Base-by-base conservation (phyloP, 2,113 vertebrate genomes). In the Clarias batrachus region DNA sequence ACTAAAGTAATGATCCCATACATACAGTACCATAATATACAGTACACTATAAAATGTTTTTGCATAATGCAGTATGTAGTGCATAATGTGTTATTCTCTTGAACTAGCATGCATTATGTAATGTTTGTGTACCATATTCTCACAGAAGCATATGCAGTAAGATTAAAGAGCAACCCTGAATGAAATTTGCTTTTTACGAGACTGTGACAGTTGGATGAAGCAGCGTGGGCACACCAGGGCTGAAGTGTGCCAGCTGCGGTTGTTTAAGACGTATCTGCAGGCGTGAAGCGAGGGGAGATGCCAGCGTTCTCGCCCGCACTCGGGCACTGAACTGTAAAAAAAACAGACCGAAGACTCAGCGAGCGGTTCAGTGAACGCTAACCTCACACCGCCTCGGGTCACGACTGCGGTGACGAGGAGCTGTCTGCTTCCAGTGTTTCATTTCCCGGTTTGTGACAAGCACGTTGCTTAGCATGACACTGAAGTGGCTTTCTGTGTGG, bases 241-340 rank as follows among this genome's bases (percentile, higher is more conserved):
- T 27, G 30, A 68, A 68, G 48, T 66, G 30, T 33, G 25, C 63
- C 54, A 13, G 85, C 59, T 86, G 73, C 41, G 17, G 3, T 23
- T 76, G n/a, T 59, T 66, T 68, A 54, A 77, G 77, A 70, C 16
- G 16, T 59, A 59, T 71, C 37, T 74, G 56, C 77, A n/a, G 52
- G 82, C 79, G 23, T 86, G 52, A 30, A 68, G 62, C 70, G 65
- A 87, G 54, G n/a, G 57, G 12, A 65, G 63, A 85, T 81, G 52
- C 60, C 23, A 74, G 52, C 52, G 17, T 65, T 87, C 70, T 76
- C 7, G 25, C n/a, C 71, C 60, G 78, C 19, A 12, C 65, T 78
- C 48, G 71, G 83, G 82, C 88, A 80, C 63, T 82, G 80, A 56
- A 65, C 52, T 78, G n/a, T 57, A 21, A 73, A 87, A 54, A 87